Percentiles rank a stretch among this genome's conserved stretches.
phyloP scores from a whole-genome alignment of 2,888 invertebrate genomes.

The Temnothorax rugatulus region DNA sequence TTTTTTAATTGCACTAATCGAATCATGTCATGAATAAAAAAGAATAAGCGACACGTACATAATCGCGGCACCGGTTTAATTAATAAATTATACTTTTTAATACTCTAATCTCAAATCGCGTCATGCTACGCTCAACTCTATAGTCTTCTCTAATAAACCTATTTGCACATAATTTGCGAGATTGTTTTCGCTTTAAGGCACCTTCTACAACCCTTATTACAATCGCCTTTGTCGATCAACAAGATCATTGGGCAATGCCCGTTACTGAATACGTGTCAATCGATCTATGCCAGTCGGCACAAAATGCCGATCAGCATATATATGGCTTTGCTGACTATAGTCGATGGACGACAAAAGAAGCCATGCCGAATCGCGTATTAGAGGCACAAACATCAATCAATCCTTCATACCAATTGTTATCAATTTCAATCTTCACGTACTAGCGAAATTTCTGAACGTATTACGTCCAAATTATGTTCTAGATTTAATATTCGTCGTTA shows the following conservation, averaged over 20 bases:
- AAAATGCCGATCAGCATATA: slow-evolving; percentile 50
- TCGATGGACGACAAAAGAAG: slow-evolving; percentile 40
- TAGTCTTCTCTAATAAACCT: neutral
- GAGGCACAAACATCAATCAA: slow-evolving; percentile 34
- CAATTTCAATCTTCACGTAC: neutral
- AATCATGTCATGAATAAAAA: neutral
- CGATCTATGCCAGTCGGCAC: slow-evolving; percentile 52
- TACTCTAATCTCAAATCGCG: slow-evolving; percentile 3
- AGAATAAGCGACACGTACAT: neutral
- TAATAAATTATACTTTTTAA: neutral
- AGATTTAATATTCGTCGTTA: slow-evolving; percentile 8
- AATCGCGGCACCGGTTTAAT: neutral
- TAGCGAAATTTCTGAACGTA: neutral
- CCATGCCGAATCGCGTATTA: neutral
- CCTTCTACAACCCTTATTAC: neutral
- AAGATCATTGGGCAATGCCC: slow-evolving; percentile 30
- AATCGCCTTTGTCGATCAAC: slow-evolving; percentile 49
- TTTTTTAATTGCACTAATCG: neutral
- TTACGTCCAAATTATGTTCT: neutral
- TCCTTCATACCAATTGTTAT: slow-evolving; percentile 5
- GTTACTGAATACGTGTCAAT: slow-evolving; percentile 56
- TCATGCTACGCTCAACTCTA: neutral
- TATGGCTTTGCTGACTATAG: slow-evolving; percentile 37
- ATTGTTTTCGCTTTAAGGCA: slow-evolving; percentile 7
- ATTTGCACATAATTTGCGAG: slow-evolving; percentile 13